Base-by-base conservation (phyloP, 2,113 vertebrate species). In the Cinclus mexicanus region DNA sequence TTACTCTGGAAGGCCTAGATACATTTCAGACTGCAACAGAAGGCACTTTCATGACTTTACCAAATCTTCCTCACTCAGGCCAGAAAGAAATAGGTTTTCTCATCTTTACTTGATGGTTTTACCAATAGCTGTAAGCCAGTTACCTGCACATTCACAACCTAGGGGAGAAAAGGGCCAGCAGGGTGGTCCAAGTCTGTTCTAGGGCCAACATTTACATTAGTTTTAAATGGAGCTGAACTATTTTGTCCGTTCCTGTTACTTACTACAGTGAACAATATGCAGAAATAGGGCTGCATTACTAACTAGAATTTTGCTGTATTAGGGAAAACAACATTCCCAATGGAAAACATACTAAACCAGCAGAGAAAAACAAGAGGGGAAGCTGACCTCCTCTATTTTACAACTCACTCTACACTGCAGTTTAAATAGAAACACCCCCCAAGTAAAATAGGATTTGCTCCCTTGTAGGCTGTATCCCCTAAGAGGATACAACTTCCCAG, bases 111-210 rank as follows among this genome's bases (percentile, higher is more conserved):
- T n/a, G 21, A 28, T 56, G n/a, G 1, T 2, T 80, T 68, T 64
- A 80, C 25, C 72, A 49, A 29, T 17, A 76, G 44, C 49, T 69
- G 44, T 53, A 77, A 93, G 29, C 14, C 53, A 59, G 31, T 56
- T 72, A 71, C 4, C 44, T 89, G 49, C 86, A 85, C 23, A 72
- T 41, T 55, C 49, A 50, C 41, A 89, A 70, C 5, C 6, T 6
- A 7, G 3, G 14, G 22, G 15, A 0, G 0, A 7, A 35, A 55
- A 17, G 5, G 6, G 9, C 23, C 14, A 6, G 6, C 3, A 23
- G 10, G 3, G 2, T 9, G 4, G 46, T 35, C 49, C 53, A 83
- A 37, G 59, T 78, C 59, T 14, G 56, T 83, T 83, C 53, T 35
- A 57, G 37, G 39, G 25, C 28, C 15, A 87, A 44, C 3, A 2